Evolutionary conservation across 2,113 vertebrate genomes (phyloP).

Genomic region (Oreotrochilus melanogaster): DNA sequence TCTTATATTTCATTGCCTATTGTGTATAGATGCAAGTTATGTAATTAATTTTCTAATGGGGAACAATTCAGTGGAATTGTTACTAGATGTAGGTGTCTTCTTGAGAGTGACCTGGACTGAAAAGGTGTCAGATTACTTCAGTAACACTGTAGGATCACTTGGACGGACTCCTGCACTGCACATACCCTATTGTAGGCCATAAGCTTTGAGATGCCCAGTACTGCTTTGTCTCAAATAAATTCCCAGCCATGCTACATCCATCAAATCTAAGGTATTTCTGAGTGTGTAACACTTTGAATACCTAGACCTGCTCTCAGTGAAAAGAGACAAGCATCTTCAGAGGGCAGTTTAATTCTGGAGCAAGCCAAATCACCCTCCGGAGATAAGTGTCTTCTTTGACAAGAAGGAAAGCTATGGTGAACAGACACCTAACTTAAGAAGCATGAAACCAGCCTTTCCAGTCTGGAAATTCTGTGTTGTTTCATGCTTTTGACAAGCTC

Average conservation of each 20-base stretch:
- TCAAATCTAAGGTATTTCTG: background rate
- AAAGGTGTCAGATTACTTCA: background rate
- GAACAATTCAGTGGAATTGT: background rate
- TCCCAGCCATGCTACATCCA: background rate
- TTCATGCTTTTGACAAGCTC: background rate
- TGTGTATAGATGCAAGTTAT: background rate
- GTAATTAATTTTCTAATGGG: background rate
- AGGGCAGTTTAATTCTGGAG: background rate
- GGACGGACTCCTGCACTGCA: background rate
- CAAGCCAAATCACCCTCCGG: background rate
- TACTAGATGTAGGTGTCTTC: background rate
- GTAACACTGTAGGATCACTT: rapidly evolving
- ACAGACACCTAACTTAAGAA: background rate
- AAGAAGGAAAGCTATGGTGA: background rate
- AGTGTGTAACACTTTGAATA: background rate
- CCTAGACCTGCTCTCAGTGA: background rate
- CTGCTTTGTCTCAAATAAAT: background rate
- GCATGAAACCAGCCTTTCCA: constrained; percentile 34
- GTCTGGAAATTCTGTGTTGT: constrained; percentile 1
- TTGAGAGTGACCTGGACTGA: background rate
- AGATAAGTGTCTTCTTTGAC: background rate
- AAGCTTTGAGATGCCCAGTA: background rate
- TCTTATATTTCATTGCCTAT: background rate
- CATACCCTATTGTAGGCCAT: rapidly evolving
- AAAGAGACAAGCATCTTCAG: background rate